phyloP scores from a whole-genome alignment of 1,140 invertebrate species.

The Zaprionus africanus region DNA sequence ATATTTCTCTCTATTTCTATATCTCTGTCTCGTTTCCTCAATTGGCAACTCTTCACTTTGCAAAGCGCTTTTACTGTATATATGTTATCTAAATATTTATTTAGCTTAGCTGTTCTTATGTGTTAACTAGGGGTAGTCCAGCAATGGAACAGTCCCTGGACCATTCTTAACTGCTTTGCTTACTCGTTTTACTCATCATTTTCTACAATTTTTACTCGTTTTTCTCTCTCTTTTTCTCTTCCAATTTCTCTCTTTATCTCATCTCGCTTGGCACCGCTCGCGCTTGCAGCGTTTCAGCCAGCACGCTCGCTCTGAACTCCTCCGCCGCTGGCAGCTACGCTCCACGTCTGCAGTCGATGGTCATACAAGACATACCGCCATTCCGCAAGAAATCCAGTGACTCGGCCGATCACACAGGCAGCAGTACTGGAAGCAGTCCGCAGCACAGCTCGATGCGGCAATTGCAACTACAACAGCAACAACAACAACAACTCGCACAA shows the following conservation, averaged over 20 bases:
- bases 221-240: conserved; percentile 17
- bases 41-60: conserved; percentile 51
- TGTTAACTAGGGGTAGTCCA: neutral
- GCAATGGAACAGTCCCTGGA: neutral
- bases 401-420: conserved; percentile 72
- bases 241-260: neutral
- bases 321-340: conserved; percentile 44
- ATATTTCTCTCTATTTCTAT: conserved; percentile 10
- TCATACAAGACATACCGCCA: conserved; percentile 86
- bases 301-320: conserved; percentile 74
- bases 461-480: conserved; percentile 54
- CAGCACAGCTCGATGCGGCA: conserved; percentile 61
- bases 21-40: conserved; percentile 8
- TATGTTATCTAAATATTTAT: conserved; percentile 16
- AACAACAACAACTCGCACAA: conserved; percentile 37
- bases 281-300: conserved; percentile 72
- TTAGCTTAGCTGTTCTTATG: neutral
- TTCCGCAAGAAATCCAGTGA: conserved; percentile 85
- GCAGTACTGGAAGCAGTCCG: conserved; percentile 78
- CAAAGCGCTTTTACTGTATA: conserved; percentile 27
- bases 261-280: conserved; percentile 41
- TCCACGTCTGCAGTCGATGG: conserved; percentile 77
- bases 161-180: neutral
- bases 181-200: conserved; percentile 7
- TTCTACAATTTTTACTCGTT: conserved; percentile 20